Evolutionary conservation across 1,140 invertebrate genomes (phyloP).

Genomic region (Tribolium madens): DNA sequence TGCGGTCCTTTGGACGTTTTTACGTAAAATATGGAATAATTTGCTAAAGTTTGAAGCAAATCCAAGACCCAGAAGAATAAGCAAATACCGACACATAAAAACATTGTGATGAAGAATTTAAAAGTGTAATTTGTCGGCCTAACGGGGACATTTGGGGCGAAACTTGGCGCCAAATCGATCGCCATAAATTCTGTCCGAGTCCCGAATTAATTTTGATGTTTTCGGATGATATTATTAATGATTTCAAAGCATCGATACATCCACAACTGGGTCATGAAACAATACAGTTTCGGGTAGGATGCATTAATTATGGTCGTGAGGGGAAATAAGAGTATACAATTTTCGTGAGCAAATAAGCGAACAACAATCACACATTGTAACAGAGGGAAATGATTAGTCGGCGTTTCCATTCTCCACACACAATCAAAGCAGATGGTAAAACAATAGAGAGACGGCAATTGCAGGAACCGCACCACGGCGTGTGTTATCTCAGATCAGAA

Average conservation of each 20-base stretch:
- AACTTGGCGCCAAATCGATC: too few relatives aligned
- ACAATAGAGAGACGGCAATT: conserved; percentile 38
- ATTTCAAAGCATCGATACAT: conserved; percentile 16
- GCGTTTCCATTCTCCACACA: conserved; percentile 34
- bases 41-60: conserved; percentile 27
- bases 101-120: too few relatives aligned
- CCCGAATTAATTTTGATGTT: not conserved
- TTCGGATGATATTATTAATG: not conserved
- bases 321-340: conserved; percentile 35
- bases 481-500: conserved; percentile 38
- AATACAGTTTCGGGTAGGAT: not conserved
- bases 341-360: conserved; percentile 38
- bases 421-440: conserved; percentile 38
- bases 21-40: conserved; percentile 13
- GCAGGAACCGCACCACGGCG: conserved; percentile 29
- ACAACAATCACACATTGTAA: conserved; percentile 36
- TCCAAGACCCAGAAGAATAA: conserved; percentile 7
- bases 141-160: too few relatives aligned
- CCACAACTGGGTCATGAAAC: conserved; percentile 31
- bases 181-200: not conserved
- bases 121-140: too few relatives aligned
- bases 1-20: not conserved
- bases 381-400: conserved; percentile 38
- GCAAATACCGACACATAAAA: not conserved
- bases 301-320: conserved; percentile 27